A percentile compares a stretch with the other conserved stretches of the same genome.
These are phyloP conservation scores for Sardina pilchardus DNA, from an alignment of 2,113 vertebrate genomes.

Conservation along the genomic window DNA sequence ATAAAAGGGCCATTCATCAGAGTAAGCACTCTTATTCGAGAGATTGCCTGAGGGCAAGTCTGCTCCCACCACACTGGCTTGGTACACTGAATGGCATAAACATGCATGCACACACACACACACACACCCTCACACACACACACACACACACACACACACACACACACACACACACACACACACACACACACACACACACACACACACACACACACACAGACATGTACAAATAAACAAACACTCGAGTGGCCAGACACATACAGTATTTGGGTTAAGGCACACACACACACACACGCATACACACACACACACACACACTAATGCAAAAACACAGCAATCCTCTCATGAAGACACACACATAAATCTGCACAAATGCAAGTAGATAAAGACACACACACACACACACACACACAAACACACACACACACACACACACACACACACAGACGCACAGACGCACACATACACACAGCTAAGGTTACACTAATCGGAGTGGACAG, in stretches of 20 bases:
- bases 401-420: not conserved
- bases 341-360: not conserved
- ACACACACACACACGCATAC: not conserved
- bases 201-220: not conserved
- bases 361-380: not conserved
- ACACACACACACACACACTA: not conserved
- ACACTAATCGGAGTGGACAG: not conserved
- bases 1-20: conserved; percentile 16
- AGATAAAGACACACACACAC: not conserved
- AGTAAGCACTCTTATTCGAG: conserved; percentile 4
- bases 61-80: not conserved
- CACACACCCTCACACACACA: conserved; percentile 20
- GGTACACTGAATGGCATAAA: not conserved
- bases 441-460: not conserved
- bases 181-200: conserved; percentile 1
- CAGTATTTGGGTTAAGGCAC: not conserved
- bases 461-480: not conserved
- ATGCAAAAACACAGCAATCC: not conserved
- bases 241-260: not conserved
- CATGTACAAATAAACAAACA: not conserved
- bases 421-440: not conserved
- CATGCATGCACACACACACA: not conserved
- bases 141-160: conserved; percentile 12
- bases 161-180: conserved; percentile 21
- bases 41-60: not conserved